Evolutionary conservation across 2,113 vertebrate species (phyloP).

Genomic region (Hydropotes inermis): DNA sequence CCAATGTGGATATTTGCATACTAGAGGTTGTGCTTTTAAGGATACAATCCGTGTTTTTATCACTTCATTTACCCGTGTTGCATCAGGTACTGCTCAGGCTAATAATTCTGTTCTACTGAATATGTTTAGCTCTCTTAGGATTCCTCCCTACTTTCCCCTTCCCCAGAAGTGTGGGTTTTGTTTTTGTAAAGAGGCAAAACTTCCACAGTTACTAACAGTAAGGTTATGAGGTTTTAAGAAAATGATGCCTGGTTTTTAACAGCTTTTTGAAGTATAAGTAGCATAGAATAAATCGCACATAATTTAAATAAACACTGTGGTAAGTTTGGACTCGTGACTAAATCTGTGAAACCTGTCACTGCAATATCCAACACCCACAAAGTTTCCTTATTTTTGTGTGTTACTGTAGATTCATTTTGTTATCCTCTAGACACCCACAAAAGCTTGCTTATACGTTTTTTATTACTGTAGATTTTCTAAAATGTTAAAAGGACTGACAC

Average conservation of each 20-base stretch:
- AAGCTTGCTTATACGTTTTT: neutral
- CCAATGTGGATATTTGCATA: neutral
- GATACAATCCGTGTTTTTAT: neutral
- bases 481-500: neutral
- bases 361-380: neutral
- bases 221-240: neutral
- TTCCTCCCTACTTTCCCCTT: neutral
- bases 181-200: neutral
- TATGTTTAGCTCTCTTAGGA: neutral
- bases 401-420: neutral
- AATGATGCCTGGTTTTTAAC: neutral
- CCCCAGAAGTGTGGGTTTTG: neutral
- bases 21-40: neutral
- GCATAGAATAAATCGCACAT: neutral
- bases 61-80: neutral
- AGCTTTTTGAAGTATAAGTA: neutral
- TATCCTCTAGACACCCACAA: neutral
- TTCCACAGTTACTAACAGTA: neutral
- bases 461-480: neutral
- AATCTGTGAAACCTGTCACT: neutral
- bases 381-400: neutral
- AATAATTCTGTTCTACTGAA: neutral
- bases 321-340: neutral
- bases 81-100: neutral
- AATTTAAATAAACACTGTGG: neutral